Percentiles rank a stretch among this genome's conserved stretches.
Evolutionary conservation across 2,888 invertebrate genomes (phyloP).

Genomic region (Polydrusus tereticollis): DNA sequence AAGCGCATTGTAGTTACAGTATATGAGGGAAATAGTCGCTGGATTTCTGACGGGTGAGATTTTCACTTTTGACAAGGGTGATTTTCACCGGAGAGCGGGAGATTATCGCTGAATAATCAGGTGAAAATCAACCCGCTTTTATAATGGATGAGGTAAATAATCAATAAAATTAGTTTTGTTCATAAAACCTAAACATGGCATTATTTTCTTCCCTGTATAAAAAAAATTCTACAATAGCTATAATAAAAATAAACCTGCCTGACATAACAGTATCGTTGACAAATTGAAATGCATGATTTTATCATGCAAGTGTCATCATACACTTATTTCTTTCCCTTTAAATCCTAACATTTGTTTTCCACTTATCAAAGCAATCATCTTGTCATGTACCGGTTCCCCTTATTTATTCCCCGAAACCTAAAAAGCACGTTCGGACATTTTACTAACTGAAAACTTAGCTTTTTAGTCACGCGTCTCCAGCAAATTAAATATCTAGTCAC

Average conservation of each 20-base stretch:
- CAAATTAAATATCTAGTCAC: not conserved
- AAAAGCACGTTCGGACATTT: conserved; percentile 8
- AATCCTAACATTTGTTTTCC: conserved; percentile 6
- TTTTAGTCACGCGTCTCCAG: not conserved
- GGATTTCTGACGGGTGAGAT: too few relatives aligned
- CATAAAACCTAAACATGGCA: too few relatives aligned
- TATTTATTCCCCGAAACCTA: not conserved
- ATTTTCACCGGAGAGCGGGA: too few relatives aligned
- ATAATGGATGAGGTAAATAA: too few relatives aligned
- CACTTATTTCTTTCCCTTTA: not conserved
- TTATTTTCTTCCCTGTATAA: too few relatives aligned
- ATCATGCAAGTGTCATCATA: not conserved
- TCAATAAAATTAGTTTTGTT: too few relatives aligned
- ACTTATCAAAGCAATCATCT: conserved; percentile 11
- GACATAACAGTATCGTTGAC: not conserved
- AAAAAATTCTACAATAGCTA: not conserved
- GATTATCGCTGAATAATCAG: too few relatives aligned
- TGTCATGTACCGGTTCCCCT: not conserved
- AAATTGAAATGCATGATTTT: conserved; percentile 9
- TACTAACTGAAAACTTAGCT: not conserved
- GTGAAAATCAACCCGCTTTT: too few relatives aligned
- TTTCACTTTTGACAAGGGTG: too few relatives aligned
- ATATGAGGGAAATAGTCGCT: too few relatives aligned
- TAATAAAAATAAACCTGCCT: not conserved
- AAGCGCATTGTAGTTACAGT: too few relatives aligned